Conservation (phyloP, 2,113 vertebrate genomes). For the Edolisoma coerulescens region DNA sequence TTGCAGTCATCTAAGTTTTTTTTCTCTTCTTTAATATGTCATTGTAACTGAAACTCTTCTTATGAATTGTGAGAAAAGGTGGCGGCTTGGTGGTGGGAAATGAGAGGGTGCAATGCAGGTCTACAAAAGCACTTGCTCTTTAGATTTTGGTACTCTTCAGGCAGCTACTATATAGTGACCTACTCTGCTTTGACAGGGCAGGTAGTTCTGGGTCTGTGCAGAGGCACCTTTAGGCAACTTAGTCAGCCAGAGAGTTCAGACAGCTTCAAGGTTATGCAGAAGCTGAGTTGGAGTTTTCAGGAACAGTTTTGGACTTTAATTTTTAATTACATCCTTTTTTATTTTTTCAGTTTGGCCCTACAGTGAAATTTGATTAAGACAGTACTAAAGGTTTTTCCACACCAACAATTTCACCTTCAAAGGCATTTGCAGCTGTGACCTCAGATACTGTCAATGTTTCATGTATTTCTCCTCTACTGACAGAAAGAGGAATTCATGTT, state of each 20-base stretch:
- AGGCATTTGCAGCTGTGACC: neutral
- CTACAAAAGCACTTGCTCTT: neutral
- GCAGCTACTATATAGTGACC: neutral
- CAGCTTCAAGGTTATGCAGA: neutral
- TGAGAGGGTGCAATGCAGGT: neutral
- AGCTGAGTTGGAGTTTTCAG: conserved; percentile 6
- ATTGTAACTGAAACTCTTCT: neutral
- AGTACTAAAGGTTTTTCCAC: conserved; percentile 18
- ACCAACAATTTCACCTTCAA: conserved; percentile 14
- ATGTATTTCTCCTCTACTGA: neutral
- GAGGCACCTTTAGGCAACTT: neutral
- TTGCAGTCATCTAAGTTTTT: neutral
- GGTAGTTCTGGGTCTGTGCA: neutral
- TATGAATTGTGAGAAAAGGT: neutral
- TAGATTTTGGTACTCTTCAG: neutral
- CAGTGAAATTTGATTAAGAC: neutral
- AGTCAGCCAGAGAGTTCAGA: neutral
- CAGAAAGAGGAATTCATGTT: neutral
- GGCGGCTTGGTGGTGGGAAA: neutral
- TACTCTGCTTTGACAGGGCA: neutral
- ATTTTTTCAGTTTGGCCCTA: neutral
- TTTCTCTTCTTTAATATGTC: neutral
- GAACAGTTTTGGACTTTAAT: neutral
- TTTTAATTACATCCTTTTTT: neutral
- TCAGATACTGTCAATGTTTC: neutral